phyloP scores from a whole-genome alignment of 1,140 invertebrate species.

The Drosophila sp. region DNA sequence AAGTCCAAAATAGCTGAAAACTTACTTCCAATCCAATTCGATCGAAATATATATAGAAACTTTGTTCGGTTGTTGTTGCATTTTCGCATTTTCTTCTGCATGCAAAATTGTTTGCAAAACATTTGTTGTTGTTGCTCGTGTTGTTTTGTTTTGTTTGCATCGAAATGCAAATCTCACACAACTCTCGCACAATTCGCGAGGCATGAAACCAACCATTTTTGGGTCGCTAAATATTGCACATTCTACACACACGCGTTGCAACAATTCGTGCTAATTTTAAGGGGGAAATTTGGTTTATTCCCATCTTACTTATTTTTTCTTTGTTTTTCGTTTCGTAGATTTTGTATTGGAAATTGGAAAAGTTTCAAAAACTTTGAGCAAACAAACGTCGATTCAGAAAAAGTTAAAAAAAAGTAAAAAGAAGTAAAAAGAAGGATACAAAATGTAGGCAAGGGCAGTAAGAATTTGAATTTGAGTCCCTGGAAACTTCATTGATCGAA shows the following conservation, averaged over 20 bases:
- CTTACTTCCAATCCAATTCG: slow-evolving; percentile 1
- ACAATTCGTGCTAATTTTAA: slow-evolving; percentile 40
- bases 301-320: too few species aligned
- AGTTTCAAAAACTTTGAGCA: background rate
- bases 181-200: slow-evolving; percentile 13
- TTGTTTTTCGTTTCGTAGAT: background rate
- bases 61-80: background rate
- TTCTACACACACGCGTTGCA: slow-evolving; percentile 6
- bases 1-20: slow-evolving; percentile 16
- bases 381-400: background rate
- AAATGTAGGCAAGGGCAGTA: too few species aligned
- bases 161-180: slow-evolving; percentile 31
- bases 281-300: background rate
- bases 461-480: too few species aligned
- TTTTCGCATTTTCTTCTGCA: slow-evolving; percentile 4
- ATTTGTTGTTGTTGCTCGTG: slow-evolving; percentile 34
- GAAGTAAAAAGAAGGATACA: too few species aligned
- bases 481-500: too few species aligned
- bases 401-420: background rate
- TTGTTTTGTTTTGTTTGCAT: slow-evolving; percentile 36
- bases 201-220: slow-evolving; percentile 10
- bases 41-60: background rate
- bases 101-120: slow-evolving; percentile 49
- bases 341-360: background rate
- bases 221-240: slow-evolving; percentile 15